Conservation (phyloP, 2,797 vertebrate genomes). For the Sebastes wilsoni region DNA sequence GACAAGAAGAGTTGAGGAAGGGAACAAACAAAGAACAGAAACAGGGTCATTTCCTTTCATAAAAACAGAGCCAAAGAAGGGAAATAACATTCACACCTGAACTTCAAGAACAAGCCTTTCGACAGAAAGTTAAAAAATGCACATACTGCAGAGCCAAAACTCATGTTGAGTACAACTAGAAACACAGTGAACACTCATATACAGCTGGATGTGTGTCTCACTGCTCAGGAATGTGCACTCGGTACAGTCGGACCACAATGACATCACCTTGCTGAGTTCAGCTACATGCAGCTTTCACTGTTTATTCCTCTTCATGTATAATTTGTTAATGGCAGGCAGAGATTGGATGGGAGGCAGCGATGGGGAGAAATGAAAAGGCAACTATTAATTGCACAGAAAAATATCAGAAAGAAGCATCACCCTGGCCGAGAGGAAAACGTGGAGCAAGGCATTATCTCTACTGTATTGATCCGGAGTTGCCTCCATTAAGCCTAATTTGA, state of each 20-base stretch:
- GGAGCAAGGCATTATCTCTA: not conserved
- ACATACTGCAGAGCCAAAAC: not conserved
- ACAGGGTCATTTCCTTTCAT: constrained; percentile 33
- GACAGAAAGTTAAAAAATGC: not conserved
- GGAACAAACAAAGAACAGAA: constrained; percentile 35
- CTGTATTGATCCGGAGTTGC: constrained; percentile 26
- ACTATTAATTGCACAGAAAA: constrained; percentile 9
- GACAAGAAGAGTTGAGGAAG: constrained; percentile 33
- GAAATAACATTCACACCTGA: constrained; percentile 17
- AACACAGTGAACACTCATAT: constrained; percentile 35
- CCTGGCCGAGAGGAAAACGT: not conserved
- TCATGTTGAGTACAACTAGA: constrained; percentile 7
- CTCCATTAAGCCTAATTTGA: constrained; percentile 55
- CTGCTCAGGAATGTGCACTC: constrained; percentile 78
- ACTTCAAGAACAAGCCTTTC: not conserved
- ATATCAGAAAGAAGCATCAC: constrained; percentile 12
- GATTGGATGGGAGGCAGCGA: not conserved
- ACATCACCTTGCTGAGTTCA: constrained; percentile 78
- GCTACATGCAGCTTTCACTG: constrained; percentile 38
- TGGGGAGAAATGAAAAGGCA: constrained; percentile 15
- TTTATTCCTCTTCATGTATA: constrained; percentile 39
- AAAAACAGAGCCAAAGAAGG: not conserved
- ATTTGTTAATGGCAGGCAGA: constrained; percentile 18
- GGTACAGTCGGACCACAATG: constrained; percentile 71
- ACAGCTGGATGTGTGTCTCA: constrained; percentile 73